A percentile compares a stretch with the other conserved stretches of the same genome.
These are phyloP conservation scores for Macrotus californicus DNA, from an alignment of 2,113 vertebrate species.

Conservation along the genomic window DNA sequence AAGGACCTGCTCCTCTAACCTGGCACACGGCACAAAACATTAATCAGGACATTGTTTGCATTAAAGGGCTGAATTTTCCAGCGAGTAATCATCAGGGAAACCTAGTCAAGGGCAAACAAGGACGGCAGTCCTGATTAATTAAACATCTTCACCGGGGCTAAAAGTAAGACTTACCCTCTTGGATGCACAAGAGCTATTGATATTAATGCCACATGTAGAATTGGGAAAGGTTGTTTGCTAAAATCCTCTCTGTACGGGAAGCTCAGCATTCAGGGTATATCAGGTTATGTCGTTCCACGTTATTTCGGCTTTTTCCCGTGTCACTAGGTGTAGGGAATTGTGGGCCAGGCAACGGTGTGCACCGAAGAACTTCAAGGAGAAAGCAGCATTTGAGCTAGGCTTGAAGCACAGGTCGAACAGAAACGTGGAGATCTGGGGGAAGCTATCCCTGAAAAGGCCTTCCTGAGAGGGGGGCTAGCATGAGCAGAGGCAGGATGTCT, in stretches of 20 bases:
- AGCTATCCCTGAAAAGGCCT: background rate
- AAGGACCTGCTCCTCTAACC: constrained; percentile 47
- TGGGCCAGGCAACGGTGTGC: background rate
- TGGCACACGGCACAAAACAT: constrained; percentile 61
- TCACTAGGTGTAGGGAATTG: background rate
- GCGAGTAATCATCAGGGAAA: constrained; percentile 79
- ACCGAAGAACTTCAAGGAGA: background rate
- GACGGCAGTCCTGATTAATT: constrained; percentile 79
- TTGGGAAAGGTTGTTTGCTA: constrained; percentile 42
- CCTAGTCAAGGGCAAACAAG: constrained; percentile 76
- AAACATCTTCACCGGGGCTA: constrained; percentile 70
- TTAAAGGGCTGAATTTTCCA: constrained; percentile 75
- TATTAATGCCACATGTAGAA: constrained; percentile 63
- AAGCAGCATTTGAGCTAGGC: background rate
- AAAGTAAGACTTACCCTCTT: constrained; percentile 72
- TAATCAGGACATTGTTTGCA: constrained; percentile 77
- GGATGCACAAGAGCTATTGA: constrained; percentile 62
- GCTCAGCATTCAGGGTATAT: background rate
- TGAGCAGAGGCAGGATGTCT: background rate
- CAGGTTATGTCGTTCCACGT: background rate
- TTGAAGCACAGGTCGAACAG: background rate
- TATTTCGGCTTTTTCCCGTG: background rate
- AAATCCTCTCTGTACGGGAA: constrained; percentile 28
- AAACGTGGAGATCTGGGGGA: background rate
- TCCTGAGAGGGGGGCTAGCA: background rate